A percentile compares a stretch with the other conserved stretches of the same genome.
Evolutionary conservation across 2,888 invertebrate genomes (phyloP).

Genomic region (Amphipoea oculea): DNA sequence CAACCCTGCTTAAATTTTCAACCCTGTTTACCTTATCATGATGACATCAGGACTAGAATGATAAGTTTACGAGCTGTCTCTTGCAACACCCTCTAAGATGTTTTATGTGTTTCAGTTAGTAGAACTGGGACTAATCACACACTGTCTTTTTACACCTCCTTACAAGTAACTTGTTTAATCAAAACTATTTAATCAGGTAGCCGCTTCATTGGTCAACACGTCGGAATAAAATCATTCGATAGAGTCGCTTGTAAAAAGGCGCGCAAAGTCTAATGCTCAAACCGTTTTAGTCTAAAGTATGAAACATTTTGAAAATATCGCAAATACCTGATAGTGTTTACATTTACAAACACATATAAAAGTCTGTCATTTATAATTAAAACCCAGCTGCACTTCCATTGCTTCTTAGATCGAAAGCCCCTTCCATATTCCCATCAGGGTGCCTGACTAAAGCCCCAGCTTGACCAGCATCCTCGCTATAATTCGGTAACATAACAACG

Average conservation of each 20-base stretch:
- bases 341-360: background rate
- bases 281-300: background rate
- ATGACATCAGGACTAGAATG: background rate
- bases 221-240: background rate
- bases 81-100: background rate
- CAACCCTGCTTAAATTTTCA: background rate
- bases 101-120: background rate
- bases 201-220: background rate
- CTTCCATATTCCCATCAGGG: conserved; percentile 81
- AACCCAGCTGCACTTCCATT: conserved; percentile 85
- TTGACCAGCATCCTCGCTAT: conserved; percentile 77
- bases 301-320: background rate
- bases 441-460: conserved; percentile 84
- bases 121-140: background rate
- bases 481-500: conserved; percentile 74
- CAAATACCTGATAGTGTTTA: background rate
- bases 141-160: background rate
- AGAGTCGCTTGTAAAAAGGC: background rate
- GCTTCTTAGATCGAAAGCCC: conserved; percentile 83
- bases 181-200: background rate
- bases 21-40: background rate
- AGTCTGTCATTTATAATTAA: conserved; percentile 11
- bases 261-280: no score
- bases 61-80: background rate
- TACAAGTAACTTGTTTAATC: background rate